Base-by-base conservation (phyloP, 2,797 vertebrate genomes). In the Cossypha polioptera region DNA sequence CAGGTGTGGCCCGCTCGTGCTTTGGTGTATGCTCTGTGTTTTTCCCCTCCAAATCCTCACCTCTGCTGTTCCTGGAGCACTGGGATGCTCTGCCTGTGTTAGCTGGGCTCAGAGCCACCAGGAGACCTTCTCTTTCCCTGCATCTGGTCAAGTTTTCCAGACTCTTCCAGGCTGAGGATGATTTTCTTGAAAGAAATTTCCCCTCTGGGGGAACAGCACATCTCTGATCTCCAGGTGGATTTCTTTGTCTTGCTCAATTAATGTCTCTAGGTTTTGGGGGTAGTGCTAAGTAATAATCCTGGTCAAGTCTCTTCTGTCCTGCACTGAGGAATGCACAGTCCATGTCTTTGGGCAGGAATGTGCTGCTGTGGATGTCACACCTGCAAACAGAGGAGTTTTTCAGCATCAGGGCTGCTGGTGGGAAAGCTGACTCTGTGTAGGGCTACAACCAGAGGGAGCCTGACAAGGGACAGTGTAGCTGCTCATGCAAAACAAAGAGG, bases 401-500 rank as follows among this genome's bases (percentile, higher is more conserved):
- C 65, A 35, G 55, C 9, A 2, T 21, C 35, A 6, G 19, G 35
- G 48, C 12, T 19, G 40, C 66, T 15, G 7, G 1, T 11, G 31
- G 85, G 18, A 28, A 25, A 54, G n/a, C 33, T 43, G 63, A 7
- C 31, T 31, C 55, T 6, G 7, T 28, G 33, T 10, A 6, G 1
- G 14, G 40, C 45, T 5, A 0, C 42, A 15, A 5, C 28, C 3
- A 13, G 50, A 75, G 28, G 35, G 43, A 87, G 13, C 53, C 57
- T 1, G 6, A 16, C 0, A 0, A 11, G 43, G 29, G 19, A 13
- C 2, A 9, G 25, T 2, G 9, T 11, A 9, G n/a, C 73, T 76
- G 68, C 53, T 74, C 26, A 4, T 11, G 26, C 57, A 57, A 29
- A 69, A 71, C 3, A 5, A 42, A 28, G 33, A 22, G 51, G 36